phyloP scores from a whole-genome alignment of 2,113 vertebrate species.

The Elephas maximus region DNA sequence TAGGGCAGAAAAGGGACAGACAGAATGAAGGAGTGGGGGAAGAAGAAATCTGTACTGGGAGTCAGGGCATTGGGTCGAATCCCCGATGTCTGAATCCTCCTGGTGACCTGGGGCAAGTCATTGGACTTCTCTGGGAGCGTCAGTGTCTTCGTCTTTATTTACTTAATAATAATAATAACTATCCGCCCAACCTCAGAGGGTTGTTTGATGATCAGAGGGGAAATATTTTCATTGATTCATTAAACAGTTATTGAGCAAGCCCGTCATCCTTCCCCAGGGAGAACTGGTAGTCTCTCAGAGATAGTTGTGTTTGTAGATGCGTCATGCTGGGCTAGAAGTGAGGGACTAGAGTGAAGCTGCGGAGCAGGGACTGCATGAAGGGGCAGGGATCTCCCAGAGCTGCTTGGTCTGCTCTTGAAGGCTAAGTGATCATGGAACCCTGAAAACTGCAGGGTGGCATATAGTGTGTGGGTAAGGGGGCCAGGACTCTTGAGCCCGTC shows the following conservation, averaged over 20 bases:
- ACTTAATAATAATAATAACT: slow-evolving; percentile 19
- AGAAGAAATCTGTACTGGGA: not conserved
- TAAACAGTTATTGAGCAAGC: not conserved
- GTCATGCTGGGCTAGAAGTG: not conserved
- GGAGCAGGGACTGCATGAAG: not conserved
- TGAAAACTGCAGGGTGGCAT: not conserved
- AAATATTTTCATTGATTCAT: slow-evolving; percentile 51
- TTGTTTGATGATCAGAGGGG: slow-evolving; percentile 67
- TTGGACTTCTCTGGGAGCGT: slow-evolving; percentile 50
- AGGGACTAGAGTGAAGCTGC: not conserved
- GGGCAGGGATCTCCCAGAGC: not conserved
- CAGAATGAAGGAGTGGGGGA: not conserved
- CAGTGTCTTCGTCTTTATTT: not conserved
- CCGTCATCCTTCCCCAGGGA: not conserved
- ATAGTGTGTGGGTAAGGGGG: not conserved
- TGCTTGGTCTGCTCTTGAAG: not conserved
- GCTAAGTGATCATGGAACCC: not conserved
- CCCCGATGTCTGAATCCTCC: not conserved
- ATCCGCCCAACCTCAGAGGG: not conserved
- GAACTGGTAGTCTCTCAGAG: not conserved
- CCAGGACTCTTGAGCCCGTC: not conserved
- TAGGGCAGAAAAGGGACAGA: slow-evolving; percentile 27
- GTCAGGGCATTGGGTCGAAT: not conserved
- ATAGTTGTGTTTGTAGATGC: not conserved
- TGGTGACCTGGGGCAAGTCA: not conserved